Conservation (phyloP, 1,140 invertebrate species). For the Penaeus indicus region DNA sequence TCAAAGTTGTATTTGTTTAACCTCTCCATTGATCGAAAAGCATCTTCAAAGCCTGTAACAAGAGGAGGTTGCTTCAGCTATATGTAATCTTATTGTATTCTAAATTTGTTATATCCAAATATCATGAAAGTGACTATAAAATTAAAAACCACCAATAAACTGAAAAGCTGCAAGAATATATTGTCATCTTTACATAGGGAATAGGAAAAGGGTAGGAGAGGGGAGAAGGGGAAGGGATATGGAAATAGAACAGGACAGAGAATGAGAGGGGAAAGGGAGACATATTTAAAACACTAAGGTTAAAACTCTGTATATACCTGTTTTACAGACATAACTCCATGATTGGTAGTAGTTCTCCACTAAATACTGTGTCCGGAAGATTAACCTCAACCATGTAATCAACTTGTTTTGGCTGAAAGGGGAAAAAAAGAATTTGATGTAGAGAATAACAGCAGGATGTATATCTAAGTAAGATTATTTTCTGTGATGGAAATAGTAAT, state of each 20-base stretch:
- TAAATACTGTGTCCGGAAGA: slow-evolving; percentile 89
- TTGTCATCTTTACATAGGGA: neutral
- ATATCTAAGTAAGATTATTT: no score
- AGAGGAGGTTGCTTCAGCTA: slow-evolving; percentile 8
- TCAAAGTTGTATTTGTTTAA: slow-evolving; percentile 90
- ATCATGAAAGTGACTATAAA: no score
- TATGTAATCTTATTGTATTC: no score
- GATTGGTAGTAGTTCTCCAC: slow-evolving; percentile 92
- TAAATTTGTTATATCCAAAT: no score
- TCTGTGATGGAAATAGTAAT: no score
- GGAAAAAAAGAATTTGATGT: neutral
- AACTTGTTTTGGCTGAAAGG: slow-evolving; percentile 85
- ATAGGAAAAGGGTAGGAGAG: neutral
- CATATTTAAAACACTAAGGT: neutral
- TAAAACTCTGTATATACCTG: slow-evolving; percentile 75
- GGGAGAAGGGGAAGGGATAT: neutral
- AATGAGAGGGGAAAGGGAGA: neutral
- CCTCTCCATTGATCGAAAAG: slow-evolving; percentile 89
- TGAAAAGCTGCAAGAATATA: no score
- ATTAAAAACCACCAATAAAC: no score
- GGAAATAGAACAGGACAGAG: neutral
- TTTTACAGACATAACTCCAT: slow-evolving; percentile 96
- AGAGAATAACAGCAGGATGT: no score
- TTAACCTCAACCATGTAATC: slow-evolving; percentile 92
- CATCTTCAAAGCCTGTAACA: slow-evolving; percentile 91